Evolutionary conservation across 2,113 vertebrate genomes (phyloP), one percentile per base, ranked within the genome.

Genomic region (Furnarius figulus): DNA sequence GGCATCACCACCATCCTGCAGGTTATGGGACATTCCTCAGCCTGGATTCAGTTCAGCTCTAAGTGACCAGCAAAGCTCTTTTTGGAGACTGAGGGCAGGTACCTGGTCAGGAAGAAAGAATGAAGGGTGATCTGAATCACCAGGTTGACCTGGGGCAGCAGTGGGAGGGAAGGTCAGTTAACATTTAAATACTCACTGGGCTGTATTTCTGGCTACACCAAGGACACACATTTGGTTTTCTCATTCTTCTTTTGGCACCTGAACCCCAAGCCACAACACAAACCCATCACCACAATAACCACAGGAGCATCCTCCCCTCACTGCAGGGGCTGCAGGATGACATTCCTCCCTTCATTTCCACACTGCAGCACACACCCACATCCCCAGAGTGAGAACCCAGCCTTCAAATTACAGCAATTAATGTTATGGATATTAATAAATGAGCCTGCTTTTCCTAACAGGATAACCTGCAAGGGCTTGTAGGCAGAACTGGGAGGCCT

Each of bases 401-500:
- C 85, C 85, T 73, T 50, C 95, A 66, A 91, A 95, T 95, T 97
- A 91, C 91, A 31, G 91, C 93, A 96, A 96, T 96, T 96, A 95
- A 94, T 67, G 0, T 3, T 1, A 2, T 37, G 67, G 42, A 5
- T 74, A 44, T 93, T 94, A 96, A 94, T 94, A 76, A 94, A 82
- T 3, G 65, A 93, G 85, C 7, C 71, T 15, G 87, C 52, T 6
- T 95, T 89, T 95, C 94, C 91, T 8, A 85, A 52, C n/a, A 58
- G 91, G 31, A 25, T 14, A 94, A 95, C 95, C 93, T 93, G 95
- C 95, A 93, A 75, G 93, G 75, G 94, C 94, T 93, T 91, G 94
- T 25, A 59, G 50, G 74, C 63, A 40, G 61, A 67, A 74, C 47
- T 0, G 3, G 22, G 85, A 74, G 58, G 55, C 76, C 63, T 0